Conservation (phyloP, 2,113 vertebrate species). For the Brachyhypopomus occidentalis region DNA sequence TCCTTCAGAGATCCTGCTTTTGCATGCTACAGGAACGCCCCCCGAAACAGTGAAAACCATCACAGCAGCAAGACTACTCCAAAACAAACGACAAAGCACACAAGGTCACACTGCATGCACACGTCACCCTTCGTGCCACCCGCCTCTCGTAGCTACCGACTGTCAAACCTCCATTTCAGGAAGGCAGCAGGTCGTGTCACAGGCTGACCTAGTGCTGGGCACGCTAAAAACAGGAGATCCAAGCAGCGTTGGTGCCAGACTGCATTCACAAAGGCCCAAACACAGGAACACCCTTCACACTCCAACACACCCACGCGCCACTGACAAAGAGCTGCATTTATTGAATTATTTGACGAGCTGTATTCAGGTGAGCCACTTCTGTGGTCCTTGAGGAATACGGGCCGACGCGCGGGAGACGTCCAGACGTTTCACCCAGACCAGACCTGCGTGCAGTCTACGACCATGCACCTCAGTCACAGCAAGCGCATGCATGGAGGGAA, state of each 20-base stretch:
- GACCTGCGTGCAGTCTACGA: neutral
- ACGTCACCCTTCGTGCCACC: neutral
- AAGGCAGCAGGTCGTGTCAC: neutral
- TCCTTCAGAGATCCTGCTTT: constrained; percentile 91
- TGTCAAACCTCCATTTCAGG: neutral
- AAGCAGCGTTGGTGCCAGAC: neutral
- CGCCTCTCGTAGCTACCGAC: no score
- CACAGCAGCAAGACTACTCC: neutral
- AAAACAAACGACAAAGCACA: neutral
- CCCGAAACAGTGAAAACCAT: neutral
- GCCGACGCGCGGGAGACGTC: neutral
- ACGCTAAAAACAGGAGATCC: no score
- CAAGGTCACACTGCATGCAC: neutral
- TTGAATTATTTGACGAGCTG: constrained; percentile 6
- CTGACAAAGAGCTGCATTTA: neutral
- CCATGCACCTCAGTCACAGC: constrained; percentile 37
- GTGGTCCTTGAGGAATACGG: neutral
- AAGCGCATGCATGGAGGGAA: constrained; percentile 38
- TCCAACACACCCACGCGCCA: neutral
- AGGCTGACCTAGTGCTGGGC: neutral
- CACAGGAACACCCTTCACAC: neutral
- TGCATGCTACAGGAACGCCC: constrained; percentile 74
- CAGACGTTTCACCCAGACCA: neutral
- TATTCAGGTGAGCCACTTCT: neutral
- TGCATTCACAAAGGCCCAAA: neutral